Evolutionary conservation across 2,797 vertebrate genomes (phyloP).

Genomic region (Cephalopachus bancanus): DNA sequence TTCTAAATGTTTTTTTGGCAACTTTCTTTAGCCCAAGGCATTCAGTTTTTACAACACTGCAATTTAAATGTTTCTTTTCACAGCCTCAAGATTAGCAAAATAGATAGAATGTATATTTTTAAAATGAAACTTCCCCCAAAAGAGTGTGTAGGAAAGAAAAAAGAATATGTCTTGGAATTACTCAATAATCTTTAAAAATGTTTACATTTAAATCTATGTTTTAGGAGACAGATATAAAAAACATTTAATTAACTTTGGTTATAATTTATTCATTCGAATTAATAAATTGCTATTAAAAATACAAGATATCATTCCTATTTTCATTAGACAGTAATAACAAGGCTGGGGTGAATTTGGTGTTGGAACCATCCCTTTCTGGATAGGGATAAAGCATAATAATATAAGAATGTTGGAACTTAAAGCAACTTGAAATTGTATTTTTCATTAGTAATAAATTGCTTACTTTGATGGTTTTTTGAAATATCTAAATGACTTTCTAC

Average conservation of each 20-base stretch:
- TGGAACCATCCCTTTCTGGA: neutral
- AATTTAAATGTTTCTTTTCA: constrained; percentile 69
- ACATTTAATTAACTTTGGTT: constrained; percentile 58
- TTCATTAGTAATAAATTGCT: neutral
- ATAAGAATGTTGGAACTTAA: neutral
- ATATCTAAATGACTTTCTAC: neutral
- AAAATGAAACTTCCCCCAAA: constrained; percentile 55
- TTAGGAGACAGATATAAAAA: constrained; percentile 33
- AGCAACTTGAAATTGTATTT: neutral
- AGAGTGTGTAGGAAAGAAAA: neutral
- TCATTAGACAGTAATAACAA: neutral
- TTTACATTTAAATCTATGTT: constrained; percentile 40
- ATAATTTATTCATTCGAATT: constrained; percentile 75
- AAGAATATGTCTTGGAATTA: constrained; percentile 57
- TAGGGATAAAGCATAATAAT: neutral
- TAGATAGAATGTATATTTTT: neutral
- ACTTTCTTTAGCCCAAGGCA: constrained; percentile 4
- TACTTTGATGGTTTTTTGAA: neutral
- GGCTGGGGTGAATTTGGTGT: neutral
- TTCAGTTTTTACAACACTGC: constrained; percentile 46
- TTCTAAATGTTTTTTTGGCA: constrained; percentile 20
- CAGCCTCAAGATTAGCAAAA: constrained; percentile 14
- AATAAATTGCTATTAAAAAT: constrained; percentile 72
- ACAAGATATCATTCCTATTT: constrained; percentile 49
- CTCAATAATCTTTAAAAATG: constrained; percentile 17